A percentile compares a stretch with the other conserved stretches of the same genome.
These are phyloP conservation scores for Drosophila pseudotakahashii DNA, from an alignment of 2,888 invertebrate genomes.

Conservation along the genomic window DNA sequence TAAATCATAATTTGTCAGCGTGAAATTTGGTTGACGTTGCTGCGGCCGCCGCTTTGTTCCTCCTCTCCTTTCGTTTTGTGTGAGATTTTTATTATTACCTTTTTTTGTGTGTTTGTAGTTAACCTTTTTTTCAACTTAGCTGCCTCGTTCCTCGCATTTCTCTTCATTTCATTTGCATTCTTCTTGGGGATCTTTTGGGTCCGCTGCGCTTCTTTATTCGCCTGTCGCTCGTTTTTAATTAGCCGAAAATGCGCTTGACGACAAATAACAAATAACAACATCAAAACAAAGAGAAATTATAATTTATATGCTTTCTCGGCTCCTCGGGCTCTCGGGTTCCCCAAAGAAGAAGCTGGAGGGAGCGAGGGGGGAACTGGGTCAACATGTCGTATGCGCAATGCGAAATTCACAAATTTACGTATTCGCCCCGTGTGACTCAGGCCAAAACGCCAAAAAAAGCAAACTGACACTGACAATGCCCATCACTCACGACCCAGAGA, in stretches of 20 bases:
- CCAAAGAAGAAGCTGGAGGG: slow-evolving; percentile 1
- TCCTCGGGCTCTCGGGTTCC: not conserved
- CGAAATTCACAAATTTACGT: slow-evolving; percentile 17
- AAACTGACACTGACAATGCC: slow-evolving; percentile 22
- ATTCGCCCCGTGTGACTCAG: slow-evolving; percentile 23
- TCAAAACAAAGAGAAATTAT: slow-evolving; percentile 74
- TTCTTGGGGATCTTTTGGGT: slow-evolving; percentile 21
- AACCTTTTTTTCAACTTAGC: slow-evolving; percentile 57
- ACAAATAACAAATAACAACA: slow-evolving; percentile 68
- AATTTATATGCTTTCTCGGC: slow-evolving; percentile 58
- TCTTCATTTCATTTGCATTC: slow-evolving; percentile 44
- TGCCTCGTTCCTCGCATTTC: slow-evolving; percentile 31
- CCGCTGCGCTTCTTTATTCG: slow-evolving; percentile 19
- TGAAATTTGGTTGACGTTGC: slow-evolving; percentile 66
- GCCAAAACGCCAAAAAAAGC: not conserved
- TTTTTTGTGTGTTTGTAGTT: slow-evolving; percentile 11
- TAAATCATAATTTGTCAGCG: slow-evolving; percentile 76
- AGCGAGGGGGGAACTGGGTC: slow-evolving; percentile 37
- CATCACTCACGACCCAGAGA: slow-evolving; percentile 25
- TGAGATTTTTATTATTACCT: slow-evolving; percentile 12
- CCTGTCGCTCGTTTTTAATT: slow-evolving; percentile 70
- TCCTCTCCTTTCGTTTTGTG: slow-evolving; percentile 7
- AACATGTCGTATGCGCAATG: slow-evolving; percentile 50
- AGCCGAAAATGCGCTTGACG: slow-evolving; percentile 75
- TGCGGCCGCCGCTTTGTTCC: slow-evolving; percentile 40